A percentile compares a stretch with the other conserved stretches of the same genome.
Evolutionary conservation across 2,888 invertebrate genomes (phyloP).

Genomic region (Lottia gigantea): DNA sequence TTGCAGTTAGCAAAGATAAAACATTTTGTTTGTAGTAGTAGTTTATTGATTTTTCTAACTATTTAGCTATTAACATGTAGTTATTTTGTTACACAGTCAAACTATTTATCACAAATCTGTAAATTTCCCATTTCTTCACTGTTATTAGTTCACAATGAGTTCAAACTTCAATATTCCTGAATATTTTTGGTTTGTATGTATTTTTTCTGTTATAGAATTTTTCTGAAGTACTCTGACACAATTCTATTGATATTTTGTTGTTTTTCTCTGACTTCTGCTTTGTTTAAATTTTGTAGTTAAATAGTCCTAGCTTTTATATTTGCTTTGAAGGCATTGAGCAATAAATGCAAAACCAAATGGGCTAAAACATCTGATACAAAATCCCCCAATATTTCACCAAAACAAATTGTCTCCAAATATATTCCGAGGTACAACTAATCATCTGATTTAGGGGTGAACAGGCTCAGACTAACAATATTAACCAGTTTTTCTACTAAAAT

Average conservation of each 20-base stretch:
- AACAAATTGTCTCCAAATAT: no score
- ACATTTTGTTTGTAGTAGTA: no score
- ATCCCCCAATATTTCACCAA: no score
- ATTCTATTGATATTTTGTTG: no score
- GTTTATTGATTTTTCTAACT: no score
- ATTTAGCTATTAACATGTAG: no score
- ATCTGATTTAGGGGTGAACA: no score
- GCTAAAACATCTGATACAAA: not conserved
- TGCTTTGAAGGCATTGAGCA: not conserved
- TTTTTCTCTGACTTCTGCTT: no score
- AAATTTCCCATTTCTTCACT: conserved; percentile 1
- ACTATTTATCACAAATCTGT: not conserved
- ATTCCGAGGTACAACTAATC: no score
- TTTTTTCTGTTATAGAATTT: not conserved
- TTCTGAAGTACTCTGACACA: no score
- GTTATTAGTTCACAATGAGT: not conserved
- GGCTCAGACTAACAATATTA: no score
- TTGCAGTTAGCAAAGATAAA: not conserved
- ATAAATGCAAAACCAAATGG: conserved; percentile 10
- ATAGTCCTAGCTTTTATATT: not conserved
- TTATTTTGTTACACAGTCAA: not conserved
- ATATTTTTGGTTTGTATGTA: not conserved
- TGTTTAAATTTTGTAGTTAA: not conserved
- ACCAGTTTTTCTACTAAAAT: no score
- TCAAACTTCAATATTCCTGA: not conserved